Evolutionary conservation across 2,113 vertebrate species (phyloP).

Genomic region (Trachemys scripta): DNA sequence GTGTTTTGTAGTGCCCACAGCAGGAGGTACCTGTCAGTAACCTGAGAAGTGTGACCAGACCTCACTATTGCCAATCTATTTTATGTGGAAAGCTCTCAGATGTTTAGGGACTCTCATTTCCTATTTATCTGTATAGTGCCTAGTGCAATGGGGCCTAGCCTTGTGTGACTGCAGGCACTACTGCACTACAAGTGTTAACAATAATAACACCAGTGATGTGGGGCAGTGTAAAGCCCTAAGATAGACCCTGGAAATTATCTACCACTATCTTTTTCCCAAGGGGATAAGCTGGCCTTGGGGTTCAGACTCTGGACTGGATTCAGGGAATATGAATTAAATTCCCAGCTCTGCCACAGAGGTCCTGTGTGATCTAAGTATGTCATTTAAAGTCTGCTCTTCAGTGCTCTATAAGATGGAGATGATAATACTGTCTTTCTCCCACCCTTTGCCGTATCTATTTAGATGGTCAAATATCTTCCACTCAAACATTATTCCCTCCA

Average conservation of each 20-base stretch:
- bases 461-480: background rate
- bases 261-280: background rate
- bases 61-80: background rate
- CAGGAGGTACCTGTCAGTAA: background rate
- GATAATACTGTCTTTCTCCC: background rate
- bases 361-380: background rate
- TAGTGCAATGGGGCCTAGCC: background rate
- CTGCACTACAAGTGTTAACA: background rate
- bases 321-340: background rate
- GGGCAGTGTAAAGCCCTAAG: background rate
- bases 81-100: background rate
- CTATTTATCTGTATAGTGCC: background rate
- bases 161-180: background rate
- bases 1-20: background rate
- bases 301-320: background rate
- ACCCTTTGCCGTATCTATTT: background rate
- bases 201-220: background rate
- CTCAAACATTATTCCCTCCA: background rate
- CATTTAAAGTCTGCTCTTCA: background rate
- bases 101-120: background rate
- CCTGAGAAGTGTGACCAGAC: background rate
- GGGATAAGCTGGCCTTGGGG: background rate
- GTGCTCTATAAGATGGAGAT: background rate
- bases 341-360: background rate
- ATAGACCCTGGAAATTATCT: background rate